These are phyloP conservation scores for Heliconius hermathena DNA, from an alignment of 1,140 invertebrate species.

Conservation along the genomic window DNA sequence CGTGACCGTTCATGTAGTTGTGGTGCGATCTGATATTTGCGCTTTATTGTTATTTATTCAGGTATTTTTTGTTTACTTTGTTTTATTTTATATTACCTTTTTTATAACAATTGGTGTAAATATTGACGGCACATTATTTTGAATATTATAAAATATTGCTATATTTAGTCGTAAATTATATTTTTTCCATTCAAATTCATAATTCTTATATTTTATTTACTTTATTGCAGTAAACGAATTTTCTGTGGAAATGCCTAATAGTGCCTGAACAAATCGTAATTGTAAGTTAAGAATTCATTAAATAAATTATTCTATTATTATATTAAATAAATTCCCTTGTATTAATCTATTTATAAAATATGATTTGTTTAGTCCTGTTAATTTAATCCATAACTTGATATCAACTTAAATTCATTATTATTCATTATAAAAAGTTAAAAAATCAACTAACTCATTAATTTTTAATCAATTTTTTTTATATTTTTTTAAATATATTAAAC, in stretches of 20 bases:
- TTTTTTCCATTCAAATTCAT: background rate
- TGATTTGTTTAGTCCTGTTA: background rate
- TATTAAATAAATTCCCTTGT: background rate
- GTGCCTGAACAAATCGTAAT: constrained; percentile 28
- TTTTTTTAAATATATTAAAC: too few species aligned
- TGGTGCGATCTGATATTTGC: background rate
- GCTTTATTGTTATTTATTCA: constrained; percentile 1
- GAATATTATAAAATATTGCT: background rate
- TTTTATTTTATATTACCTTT: background rate
- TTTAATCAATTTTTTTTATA: too few species aligned
- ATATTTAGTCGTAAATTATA: background rate
- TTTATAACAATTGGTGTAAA: background rate
- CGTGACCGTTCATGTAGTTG: constrained; percentile 13
- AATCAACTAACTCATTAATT: too few species aligned
- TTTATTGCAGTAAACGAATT: background rate
- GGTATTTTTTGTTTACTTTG: background rate
- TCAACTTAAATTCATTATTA: too few species aligned
- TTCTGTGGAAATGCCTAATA: background rate
- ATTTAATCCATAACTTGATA: too few species aligned
- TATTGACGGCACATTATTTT: background rate
- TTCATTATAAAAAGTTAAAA: too few species aligned
- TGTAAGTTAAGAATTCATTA: constrained; percentile 17
- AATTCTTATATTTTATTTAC: background rate
- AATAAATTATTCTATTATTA: background rate
- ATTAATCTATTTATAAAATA: too few species aligned